These are phyloP conservation scores for Gastrophysa polygoni DNA, from an alignment of 2,888 invertebrate genomes.

Conservation along the genomic window DNA sequence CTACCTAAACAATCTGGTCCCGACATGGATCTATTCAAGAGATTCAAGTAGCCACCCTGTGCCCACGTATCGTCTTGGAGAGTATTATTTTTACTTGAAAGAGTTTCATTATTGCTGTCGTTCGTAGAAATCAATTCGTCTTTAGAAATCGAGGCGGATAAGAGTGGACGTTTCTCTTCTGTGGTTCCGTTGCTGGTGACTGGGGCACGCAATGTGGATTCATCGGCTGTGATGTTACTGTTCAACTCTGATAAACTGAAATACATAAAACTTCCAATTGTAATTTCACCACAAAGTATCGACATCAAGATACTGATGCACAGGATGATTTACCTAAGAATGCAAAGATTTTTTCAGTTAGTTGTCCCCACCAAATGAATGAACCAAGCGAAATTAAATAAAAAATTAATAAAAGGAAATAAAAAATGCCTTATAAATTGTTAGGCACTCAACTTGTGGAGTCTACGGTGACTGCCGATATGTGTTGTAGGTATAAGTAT, in stretches of 20 bases:
- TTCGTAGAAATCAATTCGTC: not conserved
- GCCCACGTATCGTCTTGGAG: constrained; percentile 60
- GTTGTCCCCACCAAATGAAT: too few relatives aligned
- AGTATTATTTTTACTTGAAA: not conserved
- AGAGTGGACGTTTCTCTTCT: constrained; percentile 43
- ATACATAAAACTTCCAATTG: not conserved
- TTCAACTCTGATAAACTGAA: constrained; percentile 31
- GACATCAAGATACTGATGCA: not conserved
- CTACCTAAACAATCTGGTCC: constrained; percentile 65
- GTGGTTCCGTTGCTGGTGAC: constrained; percentile 37
- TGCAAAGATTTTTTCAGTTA: too few relatives aligned
- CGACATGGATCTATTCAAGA: constrained; percentile 64
- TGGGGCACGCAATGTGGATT: constrained; percentile 38
- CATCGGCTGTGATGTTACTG: constrained; percentile 31
- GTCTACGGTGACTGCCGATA: too few relatives aligned
- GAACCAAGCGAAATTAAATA: too few relatives aligned
- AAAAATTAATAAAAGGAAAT: too few relatives aligned
- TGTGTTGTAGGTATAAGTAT: too few relatives aligned
- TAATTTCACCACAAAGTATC: too few relatives aligned
- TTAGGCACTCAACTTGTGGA: too few relatives aligned
- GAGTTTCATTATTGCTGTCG: not conserved
- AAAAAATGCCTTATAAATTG: too few relatives aligned
- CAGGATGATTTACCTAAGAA: not conserved
- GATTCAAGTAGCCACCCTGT: constrained; percentile 55
- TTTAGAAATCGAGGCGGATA: constrained; percentile 53